A percentile compares a stretch with the other conserved stretches of the same genome.
Evolutionary conservation across 2,797 vertebrate genomes (phyloP).

Genomic region (Enteromius unitaeniatus): DNA sequence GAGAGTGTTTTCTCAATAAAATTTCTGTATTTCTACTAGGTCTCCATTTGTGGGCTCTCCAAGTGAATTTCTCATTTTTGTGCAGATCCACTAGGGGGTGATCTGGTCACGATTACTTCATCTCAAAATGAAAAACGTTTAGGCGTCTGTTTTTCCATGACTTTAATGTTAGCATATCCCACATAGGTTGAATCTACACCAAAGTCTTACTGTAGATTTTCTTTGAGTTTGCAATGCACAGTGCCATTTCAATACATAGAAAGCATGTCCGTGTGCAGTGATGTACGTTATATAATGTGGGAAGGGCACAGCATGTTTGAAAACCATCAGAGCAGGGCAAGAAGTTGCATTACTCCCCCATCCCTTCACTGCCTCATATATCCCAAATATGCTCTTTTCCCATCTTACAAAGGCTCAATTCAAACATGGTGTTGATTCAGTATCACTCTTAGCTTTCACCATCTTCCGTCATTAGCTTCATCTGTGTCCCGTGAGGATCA

Average conservation of each 20-base stretch:
- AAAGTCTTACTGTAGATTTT: neutral
- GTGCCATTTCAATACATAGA: neutral
- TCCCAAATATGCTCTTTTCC: neutral
- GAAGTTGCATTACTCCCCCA: neutral
- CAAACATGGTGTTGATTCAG: neutral
- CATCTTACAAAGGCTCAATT: neutral
- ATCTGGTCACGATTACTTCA: neutral
- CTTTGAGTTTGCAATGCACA: neutral
- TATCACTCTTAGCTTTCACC: neutral
- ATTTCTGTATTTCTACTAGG: neutral
- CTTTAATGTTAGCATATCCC: neutral
- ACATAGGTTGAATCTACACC: neutral
- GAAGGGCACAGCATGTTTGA: neutral
- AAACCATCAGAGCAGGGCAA: neutral
- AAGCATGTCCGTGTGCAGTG: neutral
- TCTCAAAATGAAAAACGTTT: neutral
- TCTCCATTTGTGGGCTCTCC: neutral
- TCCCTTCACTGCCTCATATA: neutral
- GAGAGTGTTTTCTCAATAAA: conserved; percentile 57
- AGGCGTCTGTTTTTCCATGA: neutral
- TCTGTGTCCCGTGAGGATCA: neutral
- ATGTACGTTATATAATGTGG: neutral
- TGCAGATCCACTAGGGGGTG: neutral
- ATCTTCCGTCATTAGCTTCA: neutral
- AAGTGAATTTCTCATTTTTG: neutral